Conservation (phyloP, 2,797 vertebrate genomes). For the Lagothrix lagotricha region DNA sequence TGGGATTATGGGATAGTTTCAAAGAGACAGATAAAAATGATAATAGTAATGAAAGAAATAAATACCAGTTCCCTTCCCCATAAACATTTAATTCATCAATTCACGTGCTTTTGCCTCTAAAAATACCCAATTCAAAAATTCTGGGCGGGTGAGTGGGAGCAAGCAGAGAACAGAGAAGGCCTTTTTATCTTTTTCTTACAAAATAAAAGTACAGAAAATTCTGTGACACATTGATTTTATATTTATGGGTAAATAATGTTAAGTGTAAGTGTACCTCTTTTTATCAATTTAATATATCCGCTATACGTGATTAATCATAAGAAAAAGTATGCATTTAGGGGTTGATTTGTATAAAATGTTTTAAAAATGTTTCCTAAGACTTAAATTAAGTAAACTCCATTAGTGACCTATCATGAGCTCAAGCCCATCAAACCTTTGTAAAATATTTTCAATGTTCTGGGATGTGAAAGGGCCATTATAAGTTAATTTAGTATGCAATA, state of each 20-base stretch:
- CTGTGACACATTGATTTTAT: neutral
- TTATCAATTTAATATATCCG: conserved; percentile 3
- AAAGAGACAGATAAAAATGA: neutral
- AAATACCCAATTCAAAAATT: neutral
- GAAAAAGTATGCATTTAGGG: conserved; percentile 35
- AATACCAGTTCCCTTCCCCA: neutral
- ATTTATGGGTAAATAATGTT: conserved; percentile 8
- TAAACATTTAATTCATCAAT: neutral
- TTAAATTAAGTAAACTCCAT: conserved; percentile 44
- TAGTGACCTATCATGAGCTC: conserved; percentile 57
- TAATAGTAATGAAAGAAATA: neutral
- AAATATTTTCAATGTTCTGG: conserved; percentile 51
- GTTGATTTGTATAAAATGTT: neutral
- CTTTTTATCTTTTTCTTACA: neutral
- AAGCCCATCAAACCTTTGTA: conserved; percentile 61
- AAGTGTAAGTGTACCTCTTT: neutral
- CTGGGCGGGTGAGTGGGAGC: neutral
- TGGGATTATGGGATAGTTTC: no score
- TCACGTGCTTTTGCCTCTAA: neutral
- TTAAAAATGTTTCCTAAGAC: neutral
- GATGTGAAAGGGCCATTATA: conserved; percentile 61
- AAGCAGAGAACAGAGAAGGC: neutral
- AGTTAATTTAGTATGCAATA: conserved; percentile 76
- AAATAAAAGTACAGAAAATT: neutral
- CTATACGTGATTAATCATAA: conserved; percentile 38